Percentiles rank a stretch among this genome's conserved stretches.
Conservation (phyloP, 2,113 vertebrate genomes). For the Rousettus leschenaultii region DNA sequence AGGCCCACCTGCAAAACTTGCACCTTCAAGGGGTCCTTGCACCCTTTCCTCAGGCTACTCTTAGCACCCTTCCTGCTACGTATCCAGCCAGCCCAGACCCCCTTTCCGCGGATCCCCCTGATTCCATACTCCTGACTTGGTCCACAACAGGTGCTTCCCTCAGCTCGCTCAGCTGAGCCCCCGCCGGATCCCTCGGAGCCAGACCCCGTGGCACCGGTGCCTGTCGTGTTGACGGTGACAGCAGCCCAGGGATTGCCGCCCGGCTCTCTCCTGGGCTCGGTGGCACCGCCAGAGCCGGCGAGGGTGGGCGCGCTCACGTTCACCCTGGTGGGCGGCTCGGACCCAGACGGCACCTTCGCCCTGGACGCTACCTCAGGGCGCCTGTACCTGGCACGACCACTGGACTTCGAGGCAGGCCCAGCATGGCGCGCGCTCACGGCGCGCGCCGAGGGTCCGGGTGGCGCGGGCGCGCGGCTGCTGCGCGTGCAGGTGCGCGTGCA, state of each 20-base stretch:
- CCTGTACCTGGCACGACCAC: conserved; percentile 87
- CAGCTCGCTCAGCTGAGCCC: conserved; percentile 70
- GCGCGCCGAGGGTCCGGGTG: conserved; percentile 85
- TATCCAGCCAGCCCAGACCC: not conserved
- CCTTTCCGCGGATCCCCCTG: not conserved
- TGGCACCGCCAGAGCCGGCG: conserved; percentile 73
- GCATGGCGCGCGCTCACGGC: conserved; percentile 88
- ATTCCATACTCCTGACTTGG: not conserved
- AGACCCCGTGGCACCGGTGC: conserved; percentile 82
- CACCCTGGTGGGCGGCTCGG: conserved; percentile 88
- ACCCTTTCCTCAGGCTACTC: not conserved
- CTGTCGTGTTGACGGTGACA: conserved; percentile 84
- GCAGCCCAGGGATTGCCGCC: conserved; percentile 89
- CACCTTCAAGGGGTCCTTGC: not conserved
- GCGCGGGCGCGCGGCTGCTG: conserved; percentile 80
- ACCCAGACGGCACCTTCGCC: conserved; percentile 90
- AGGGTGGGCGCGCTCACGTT: conserved; percentile 86
- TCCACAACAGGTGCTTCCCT: conserved; percentile 83
- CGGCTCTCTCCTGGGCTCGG: conserved; percentile 90
- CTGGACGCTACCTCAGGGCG: conserved; percentile 90
- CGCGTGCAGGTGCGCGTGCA: conserved; percentile 90
- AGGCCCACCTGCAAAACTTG: not conserved
- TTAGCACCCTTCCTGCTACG: not conserved
- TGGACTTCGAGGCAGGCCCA: conserved; percentile 90
- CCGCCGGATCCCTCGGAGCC: conserved; percentile 18